These are phyloP conservation scores for Zoanthus solanderi DNA, from an alignment of 92 coral and sea anemone genomes.

Conservation along the genomic window DNA sequence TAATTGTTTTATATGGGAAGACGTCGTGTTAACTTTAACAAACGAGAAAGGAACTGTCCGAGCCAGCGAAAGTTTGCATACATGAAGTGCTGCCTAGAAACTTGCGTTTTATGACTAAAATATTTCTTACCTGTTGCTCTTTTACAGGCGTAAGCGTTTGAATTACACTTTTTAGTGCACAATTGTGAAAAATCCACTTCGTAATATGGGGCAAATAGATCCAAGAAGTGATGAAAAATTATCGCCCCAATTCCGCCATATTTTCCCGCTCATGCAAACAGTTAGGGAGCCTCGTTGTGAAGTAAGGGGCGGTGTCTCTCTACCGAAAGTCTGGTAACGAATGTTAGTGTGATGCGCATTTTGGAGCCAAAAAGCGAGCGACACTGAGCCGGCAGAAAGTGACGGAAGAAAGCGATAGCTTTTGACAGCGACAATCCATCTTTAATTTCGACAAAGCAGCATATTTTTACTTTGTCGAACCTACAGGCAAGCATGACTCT, in stretches of 20 bases:
- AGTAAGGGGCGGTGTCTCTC: background rate
- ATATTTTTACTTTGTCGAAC: too few species aligned
- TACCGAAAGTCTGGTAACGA: background rate
- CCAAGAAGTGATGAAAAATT: background rate
- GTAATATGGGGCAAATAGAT: background rate
- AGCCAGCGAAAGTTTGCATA: constrained; percentile 31
- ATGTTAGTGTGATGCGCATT: background rate
- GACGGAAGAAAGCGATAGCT: too few species aligned
- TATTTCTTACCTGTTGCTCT: constrained; percentile 10
- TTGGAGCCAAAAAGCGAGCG: too few species aligned
- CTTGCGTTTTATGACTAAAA: background rate
- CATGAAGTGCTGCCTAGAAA: constrained; percentile 30
- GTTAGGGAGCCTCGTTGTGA: constrained; percentile 28
- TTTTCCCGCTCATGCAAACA: constrained; percentile 26
- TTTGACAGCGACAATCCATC: too few species aligned
- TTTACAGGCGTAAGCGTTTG: background rate
- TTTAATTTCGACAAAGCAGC: too few species aligned
- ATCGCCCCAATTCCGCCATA: constrained; percentile 7
- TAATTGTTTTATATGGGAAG: background rate
- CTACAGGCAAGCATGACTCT: too few species aligned
- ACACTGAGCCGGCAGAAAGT: too few species aligned
- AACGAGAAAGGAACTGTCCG: background rate
- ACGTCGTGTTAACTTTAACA: constrained; percentile 36
- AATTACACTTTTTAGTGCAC: background rate
- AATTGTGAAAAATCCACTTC: background rate